Base-by-base conservation (phyloP, 2,113 vertebrate genomes). In the Smithornis capensis region DNA sequence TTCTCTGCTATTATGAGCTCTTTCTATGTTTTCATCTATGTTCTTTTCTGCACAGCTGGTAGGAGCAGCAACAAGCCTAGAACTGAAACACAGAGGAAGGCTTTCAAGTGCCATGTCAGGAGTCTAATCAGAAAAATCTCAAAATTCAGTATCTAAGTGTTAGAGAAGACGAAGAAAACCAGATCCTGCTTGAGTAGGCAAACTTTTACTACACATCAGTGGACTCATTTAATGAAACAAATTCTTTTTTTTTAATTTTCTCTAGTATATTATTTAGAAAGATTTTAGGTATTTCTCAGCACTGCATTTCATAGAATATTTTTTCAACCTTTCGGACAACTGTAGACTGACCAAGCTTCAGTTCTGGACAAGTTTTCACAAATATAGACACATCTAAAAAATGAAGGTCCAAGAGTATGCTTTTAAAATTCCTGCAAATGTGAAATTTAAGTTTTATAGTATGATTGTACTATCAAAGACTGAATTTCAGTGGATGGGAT, bases 21-120 rank as follows among this genome's bases (percentile, higher is more conserved):
- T 93, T 85, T 91, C 53, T 82, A 16, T 0, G 0, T 85, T 94
- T 94, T 92, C 91, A 77, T 80, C 53, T 73, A 33, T 62, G 42
- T 67, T 89, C 57, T 94, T 91, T 87, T 23, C 33, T 76, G 52
- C 92, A 64, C 87, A 91, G 90, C 77, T 84, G 47, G 89, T 78
- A 49, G 78, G 28, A 95, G 25, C 14, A 89, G 60, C 52, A 75
- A 60, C 7, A 29, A 62, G 59, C 31, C n/a, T 78, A 57, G 71
- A 94, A 84, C 35, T 78, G 38, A 89, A 38, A 17, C 29, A 63
- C 13, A 31, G 24, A 87, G 27, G 10, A 14, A 94, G 14, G 12
- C 69, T 92, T 96, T 90, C 53, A 89, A 87, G 27, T 71, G 24
- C 24, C 2, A 0, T 64, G 24, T 79, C 44, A 78, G 69, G 23